Percentiles rank a stretch among this genome's conserved stretches.
Conservation (phyloP, 2,113 vertebrate genomes). For the Cynopterus brachyotis region DNA sequence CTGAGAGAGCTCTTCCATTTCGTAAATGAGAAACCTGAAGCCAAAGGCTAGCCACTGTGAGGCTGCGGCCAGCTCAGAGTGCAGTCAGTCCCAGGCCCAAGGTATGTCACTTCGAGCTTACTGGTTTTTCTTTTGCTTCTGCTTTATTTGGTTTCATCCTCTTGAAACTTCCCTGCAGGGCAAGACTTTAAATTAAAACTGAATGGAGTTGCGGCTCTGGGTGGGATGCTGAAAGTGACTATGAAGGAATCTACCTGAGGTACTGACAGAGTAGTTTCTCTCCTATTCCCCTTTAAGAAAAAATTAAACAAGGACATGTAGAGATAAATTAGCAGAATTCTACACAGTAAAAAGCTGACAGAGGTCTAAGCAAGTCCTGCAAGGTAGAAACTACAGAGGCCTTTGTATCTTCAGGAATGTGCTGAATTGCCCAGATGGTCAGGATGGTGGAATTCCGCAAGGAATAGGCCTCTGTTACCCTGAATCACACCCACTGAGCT, state of each 20-base stretch:
- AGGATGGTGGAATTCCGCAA: not conserved
- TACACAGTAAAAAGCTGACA: not conserved
- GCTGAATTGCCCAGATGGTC: not conserved
- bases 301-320: not conserved
- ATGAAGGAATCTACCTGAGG: not conserved
- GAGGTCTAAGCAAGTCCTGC: not conserved
- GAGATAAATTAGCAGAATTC: not conserved
- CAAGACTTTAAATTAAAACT: not conserved
- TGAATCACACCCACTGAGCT: accelerated
- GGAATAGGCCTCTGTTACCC: not conserved
- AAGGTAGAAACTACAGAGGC: not conserved
- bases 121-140: not conserved
- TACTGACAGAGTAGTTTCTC: not conserved
- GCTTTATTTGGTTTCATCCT: not conserved
- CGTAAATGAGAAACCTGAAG: not conserved
- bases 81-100: no score
- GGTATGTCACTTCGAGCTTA: accelerated
- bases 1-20: not conserved
- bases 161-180: not conserved
- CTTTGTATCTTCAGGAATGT: not conserved
- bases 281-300: not conserved
- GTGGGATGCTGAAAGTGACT: not conserved
- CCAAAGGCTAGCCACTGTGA: no score
- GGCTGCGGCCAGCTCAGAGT: not conserved
- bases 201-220: not conserved